Evolutionary conservation across 1,140 invertebrate species (phyloP).

Genomic region (Euura saliciscinereae): DNA sequence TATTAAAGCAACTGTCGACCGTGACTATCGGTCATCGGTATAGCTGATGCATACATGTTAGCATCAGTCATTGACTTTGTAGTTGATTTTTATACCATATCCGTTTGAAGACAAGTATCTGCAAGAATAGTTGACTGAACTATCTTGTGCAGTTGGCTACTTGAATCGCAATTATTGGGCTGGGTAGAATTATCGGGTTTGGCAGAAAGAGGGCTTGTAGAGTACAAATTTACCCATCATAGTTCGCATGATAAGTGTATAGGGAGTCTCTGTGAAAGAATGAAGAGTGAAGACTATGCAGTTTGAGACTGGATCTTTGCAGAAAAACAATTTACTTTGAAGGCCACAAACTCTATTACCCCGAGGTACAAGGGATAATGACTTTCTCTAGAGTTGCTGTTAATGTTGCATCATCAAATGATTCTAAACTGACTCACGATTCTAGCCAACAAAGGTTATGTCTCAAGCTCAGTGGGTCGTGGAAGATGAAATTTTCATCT

Average conservation of each 20-base stretch:
- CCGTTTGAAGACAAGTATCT: too few relatives aligned
- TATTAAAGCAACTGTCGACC: neutral
- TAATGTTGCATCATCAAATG: slow-evolving; percentile 51
- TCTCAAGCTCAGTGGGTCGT: slow-evolving; percentile 58
- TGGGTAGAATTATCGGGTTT: too few relatives aligned
- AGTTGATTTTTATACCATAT: too few relatives aligned
- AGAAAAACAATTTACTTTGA: slow-evolving; percentile 61
- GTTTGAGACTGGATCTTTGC: slow-evolving; percentile 31
- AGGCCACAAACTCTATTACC: slow-evolving; percentile 59
- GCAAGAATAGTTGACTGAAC: too few relatives aligned
- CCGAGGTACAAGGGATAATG: slow-evolving; percentile 54
- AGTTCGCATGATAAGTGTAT: too few relatives aligned
- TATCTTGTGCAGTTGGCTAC: too few relatives aligned
- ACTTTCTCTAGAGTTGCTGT: slow-evolving; percentile 49
- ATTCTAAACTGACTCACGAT: slow-evolving; percentile 45
- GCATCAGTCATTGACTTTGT: too few relatives aligned
- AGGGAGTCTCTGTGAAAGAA: too few relatives aligned
- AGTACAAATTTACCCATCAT: too few relatives aligned
- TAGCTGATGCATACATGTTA: neutral
- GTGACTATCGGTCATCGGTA: neutral
- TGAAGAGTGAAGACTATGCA: neutral
- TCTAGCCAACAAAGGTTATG: slow-evolving; percentile 52
- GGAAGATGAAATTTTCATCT: slow-evolving; percentile 26
- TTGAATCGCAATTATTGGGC: too few relatives aligned
- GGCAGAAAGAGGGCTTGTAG: too few relatives aligned